phyloP scores from a whole-genome alignment of 2,888 invertebrate genomes.

The Ennomos quercinarius region DNA sequence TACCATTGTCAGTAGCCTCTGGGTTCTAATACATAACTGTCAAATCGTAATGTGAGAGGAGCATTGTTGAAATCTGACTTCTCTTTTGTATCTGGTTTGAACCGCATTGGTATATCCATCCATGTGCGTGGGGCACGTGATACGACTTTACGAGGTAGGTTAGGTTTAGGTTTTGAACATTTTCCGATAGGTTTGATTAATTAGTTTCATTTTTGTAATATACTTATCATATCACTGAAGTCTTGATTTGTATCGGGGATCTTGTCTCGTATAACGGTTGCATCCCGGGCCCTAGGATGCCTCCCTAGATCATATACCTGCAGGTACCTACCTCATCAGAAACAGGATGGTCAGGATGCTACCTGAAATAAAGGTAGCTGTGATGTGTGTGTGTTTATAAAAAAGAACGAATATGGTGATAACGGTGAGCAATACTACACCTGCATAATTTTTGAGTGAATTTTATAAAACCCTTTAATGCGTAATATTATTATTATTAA shows the following conservation, averaged over 20 bases:
- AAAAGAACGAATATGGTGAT: no score
- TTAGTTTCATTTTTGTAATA: conserved; percentile 49
- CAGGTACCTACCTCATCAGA: no score
- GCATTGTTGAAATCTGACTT: conserved; percentile 46
- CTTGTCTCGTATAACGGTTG: no score
- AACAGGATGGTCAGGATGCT: no score
- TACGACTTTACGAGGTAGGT: conserved; percentile 54
- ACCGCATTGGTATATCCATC: conserved; percentile 44
- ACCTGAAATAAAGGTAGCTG: no score
- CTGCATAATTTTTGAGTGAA: no score
- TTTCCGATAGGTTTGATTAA: conserved; percentile 55
- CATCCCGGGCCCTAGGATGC: no score
- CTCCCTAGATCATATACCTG: no score
- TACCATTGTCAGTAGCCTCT: conserved; percentile 35
- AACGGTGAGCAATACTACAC: no score
- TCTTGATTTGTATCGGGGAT: background rate
- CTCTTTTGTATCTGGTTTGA: conserved; percentile 48
- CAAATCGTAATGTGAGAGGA: conserved; percentile 44
- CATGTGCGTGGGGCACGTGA: conserved; percentile 54
- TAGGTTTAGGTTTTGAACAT: conserved; percentile 52
- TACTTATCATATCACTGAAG: conserved; percentile 36
- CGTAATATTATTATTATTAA: no score
- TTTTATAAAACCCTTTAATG: no score
- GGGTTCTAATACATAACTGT: conserved; percentile 45
- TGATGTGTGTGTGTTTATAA: no score